Evolutionary conservation across 2,797 vertebrate genomes (phyloP).

Genomic region (Mormyrops boulengeri): DNA sequence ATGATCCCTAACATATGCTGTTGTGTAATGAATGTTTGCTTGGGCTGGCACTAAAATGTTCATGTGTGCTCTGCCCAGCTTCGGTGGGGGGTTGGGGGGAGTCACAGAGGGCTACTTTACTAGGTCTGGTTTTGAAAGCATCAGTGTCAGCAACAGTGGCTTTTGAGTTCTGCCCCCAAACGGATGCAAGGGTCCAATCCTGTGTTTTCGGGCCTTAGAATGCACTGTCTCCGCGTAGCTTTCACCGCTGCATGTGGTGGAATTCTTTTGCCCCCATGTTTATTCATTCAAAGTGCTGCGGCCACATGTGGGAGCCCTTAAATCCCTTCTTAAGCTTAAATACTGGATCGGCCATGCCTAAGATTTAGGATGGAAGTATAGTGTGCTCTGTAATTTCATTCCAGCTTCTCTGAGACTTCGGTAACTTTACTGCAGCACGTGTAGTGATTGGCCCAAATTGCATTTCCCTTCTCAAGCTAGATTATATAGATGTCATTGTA

Average conservation of each 20-base stretch:
- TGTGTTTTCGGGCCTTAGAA: not conserved
- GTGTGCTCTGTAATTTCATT: not conserved
- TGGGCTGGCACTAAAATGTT: not conserved
- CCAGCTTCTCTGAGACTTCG: not conserved
- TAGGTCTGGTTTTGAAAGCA: not conserved
- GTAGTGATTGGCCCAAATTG: not conserved
- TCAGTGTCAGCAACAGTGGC: not conserved
- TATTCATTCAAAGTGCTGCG: not conserved
- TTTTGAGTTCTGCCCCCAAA: not conserved
- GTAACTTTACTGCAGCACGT: not conserved
- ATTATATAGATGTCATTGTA: not conserved
- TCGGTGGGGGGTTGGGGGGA: not conserved
- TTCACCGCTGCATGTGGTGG: not conserved
- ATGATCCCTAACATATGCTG: not conserved
- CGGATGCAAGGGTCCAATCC: not conserved
- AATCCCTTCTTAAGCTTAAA: constrained; percentile 5
- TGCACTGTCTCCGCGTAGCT: not conserved
- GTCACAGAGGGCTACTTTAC: not conserved
- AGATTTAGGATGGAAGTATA: not conserved
- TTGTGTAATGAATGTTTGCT: not conserved
- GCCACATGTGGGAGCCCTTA: constrained; percentile 1
- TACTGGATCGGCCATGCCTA: not conserved
- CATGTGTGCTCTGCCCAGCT: not conserved
- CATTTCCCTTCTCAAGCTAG: not conserved
- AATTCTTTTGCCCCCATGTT: not conserved